These are phyloP conservation scores for Picathartes gymnocephalus DNA, from an alignment of 2,113 vertebrate genomes.

Conservation along the genomic window DNA sequence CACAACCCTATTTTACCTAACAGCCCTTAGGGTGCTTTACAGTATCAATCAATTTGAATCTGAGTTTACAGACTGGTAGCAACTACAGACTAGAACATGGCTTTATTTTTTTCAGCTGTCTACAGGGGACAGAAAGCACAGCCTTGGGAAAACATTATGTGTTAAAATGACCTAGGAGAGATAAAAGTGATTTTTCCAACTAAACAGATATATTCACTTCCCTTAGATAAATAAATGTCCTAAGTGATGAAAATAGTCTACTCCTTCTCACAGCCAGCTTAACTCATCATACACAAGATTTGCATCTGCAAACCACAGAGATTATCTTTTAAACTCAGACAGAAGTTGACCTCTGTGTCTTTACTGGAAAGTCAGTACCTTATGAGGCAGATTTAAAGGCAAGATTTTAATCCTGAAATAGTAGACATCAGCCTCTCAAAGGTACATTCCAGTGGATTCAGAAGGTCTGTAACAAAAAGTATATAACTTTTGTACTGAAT, in stretches of 20 bases:
- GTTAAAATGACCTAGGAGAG: background rate
- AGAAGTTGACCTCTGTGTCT: background rate
- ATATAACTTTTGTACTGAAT: background rate
- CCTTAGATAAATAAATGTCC: background rate
- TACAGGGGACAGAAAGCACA: background rate
- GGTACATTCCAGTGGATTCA: background rate
- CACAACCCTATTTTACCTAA: background rate
- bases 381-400: background rate
- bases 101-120: background rate
- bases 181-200: background rate
- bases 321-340: background rate
- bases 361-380: background rate
- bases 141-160: background rate
- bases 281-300: background rate
- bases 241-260: background rate
- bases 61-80: background rate
- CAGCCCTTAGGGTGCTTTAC: background rate
- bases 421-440: background rate
- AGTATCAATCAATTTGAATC: background rate
- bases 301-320: background rate
- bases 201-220: background rate
- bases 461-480: background rate
- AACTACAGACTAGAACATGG: background rate
- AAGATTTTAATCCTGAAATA: background rate
- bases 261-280: background rate